phyloP scores from a whole-genome alignment of 1,140 invertebrate genomes.

The Octopus sinensis region DNA sequence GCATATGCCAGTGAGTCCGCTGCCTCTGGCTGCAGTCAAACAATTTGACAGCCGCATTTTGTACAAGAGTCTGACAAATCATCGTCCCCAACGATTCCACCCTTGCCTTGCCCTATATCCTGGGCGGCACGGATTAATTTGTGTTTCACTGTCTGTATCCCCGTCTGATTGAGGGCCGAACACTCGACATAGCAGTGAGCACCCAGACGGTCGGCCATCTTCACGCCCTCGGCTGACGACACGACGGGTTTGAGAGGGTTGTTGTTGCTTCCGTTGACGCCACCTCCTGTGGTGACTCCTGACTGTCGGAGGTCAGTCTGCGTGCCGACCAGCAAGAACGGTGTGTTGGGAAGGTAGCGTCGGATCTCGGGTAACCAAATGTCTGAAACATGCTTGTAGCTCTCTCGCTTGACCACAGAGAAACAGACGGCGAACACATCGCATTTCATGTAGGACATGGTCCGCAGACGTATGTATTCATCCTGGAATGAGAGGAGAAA shows the following conservation, averaged over 20 bases:
- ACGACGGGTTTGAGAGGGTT: slow-evolving; percentile 53
- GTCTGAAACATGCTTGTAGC: slow-evolving; percentile 93
- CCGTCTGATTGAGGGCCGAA: slow-evolving; percentile 84
- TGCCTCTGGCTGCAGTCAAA: background rate
- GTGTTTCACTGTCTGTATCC: slow-evolving; percentile 66
- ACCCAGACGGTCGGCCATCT: slow-evolving; percentile 66
- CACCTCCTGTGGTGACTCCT: slow-evolving; percentile 44
- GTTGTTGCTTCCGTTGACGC: slow-evolving; percentile 72
- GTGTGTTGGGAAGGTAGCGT: slow-evolving; percentile 74
- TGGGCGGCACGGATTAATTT: slow-evolving; percentile 81
- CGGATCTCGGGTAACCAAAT: slow-evolving; percentile 68
- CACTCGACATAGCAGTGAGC: slow-evolving; percentile 88
- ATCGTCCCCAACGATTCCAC: background rate
- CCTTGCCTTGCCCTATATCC: background rate
- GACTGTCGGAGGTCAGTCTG: slow-evolving; percentile 42
- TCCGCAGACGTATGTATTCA: slow-evolving; percentile 88
- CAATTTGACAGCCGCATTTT: background rate
- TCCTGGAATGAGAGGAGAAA: slow-evolving; percentile 62
- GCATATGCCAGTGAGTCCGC: background rate
- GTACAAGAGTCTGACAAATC: background rate
- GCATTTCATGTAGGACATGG: slow-evolving; percentile 92
- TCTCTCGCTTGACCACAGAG: slow-evolving; percentile 94
- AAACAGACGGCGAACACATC: slow-evolving; percentile 99
- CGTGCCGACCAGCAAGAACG: slow-evolving; percentile 73
- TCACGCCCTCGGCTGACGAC: slow-evolving; percentile 70